These are phyloP conservation scores for Mizuhopecten yessoensis DNA, from an alignment of 1,140 invertebrate species.

Conservation along the genomic window DNA sequence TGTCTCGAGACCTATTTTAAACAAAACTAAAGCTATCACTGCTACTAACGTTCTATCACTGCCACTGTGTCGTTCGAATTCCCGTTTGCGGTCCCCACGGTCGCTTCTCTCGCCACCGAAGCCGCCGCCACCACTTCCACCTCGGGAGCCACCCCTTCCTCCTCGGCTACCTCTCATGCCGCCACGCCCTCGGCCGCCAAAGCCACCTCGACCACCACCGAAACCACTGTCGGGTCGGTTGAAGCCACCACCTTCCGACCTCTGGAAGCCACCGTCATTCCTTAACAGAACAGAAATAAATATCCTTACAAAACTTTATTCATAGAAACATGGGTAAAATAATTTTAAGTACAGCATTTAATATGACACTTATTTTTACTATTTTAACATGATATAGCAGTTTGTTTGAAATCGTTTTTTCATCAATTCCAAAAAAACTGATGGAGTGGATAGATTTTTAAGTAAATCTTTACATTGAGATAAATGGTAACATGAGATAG, in stretches of 20 bases:
- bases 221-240: conserved; percentile 68
- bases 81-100: conserved; percentile 85
- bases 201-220: conserved; percentile 71
- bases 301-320: too few species aligned
- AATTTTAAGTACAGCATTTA: too few species aligned
- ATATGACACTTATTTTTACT: too few species aligned
- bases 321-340: too few species aligned
- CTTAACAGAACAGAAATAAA: not conserved
- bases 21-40: too few species aligned
- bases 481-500: too few species aligned
- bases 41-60: conserved; percentile 93
- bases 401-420: too few species aligned
- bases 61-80: conserved; percentile 97
- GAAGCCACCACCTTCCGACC: conserved; percentile 81
- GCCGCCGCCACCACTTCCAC: conserved; percentile 72
- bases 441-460: too few species aligned
- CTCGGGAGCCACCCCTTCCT: conserved; percentile 79
- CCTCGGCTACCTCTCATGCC: conserved; percentile 81
- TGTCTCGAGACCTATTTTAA: too few species aligned
- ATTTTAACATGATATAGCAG: too few species aligned
- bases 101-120: conserved; percentile 76
- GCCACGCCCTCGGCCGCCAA: conserved; percentile 74
- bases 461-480: too few species aligned
- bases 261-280: conserved; percentile 47
- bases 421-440: too few species aligned